phyloP scores from a whole-genome alignment of 2,113 vertebrate species.

The Gnathonemus longibarbis region DNA sequence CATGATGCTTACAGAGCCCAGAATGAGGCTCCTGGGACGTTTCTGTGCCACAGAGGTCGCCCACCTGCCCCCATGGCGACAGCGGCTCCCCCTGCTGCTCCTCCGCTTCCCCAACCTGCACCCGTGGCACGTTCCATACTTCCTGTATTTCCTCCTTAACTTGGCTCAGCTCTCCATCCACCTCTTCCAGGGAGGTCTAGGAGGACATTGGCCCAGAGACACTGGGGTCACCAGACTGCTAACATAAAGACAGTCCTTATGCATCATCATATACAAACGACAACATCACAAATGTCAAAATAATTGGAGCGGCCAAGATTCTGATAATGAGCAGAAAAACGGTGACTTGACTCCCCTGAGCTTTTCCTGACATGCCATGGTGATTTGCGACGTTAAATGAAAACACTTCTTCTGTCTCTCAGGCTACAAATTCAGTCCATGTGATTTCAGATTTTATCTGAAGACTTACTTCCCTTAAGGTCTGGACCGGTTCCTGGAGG shows the following conservation, averaged over 20 bases:
- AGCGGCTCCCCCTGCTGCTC: constrained; percentile 27
- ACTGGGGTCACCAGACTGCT: neutral
- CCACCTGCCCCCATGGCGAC: constrained; percentile 32
- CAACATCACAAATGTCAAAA: neutral
- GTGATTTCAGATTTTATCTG: neutral
- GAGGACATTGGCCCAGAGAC: neutral
- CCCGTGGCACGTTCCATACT: constrained; percentile 39
- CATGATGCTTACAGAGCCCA: too few relatives aligned
- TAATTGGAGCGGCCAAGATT: neutral
- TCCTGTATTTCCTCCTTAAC: constrained; percentile 43
- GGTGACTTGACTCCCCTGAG: neutral
- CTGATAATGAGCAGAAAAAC: neutral
- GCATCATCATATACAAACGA: neutral
- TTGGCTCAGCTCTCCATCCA: constrained; percentile 38
- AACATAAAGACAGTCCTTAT: neutral
- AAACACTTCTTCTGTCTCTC: neutral
- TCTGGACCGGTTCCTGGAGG: neutral
- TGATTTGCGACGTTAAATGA: neutral
- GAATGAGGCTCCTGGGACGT: neutral
- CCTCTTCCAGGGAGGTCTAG: constrained; percentile 40
- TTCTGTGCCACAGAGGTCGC: neutral
- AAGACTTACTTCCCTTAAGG: neutral
- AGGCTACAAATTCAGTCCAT: neutral
- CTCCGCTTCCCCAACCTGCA: constrained; percentile 34
- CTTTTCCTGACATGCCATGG: neutral